A percentile compares a stretch with the other conserved stretches of the same genome.
Evolutionary conservation across 2,113 vertebrate genomes (phyloP).

Genomic region (Ameiurus melas): DNA sequence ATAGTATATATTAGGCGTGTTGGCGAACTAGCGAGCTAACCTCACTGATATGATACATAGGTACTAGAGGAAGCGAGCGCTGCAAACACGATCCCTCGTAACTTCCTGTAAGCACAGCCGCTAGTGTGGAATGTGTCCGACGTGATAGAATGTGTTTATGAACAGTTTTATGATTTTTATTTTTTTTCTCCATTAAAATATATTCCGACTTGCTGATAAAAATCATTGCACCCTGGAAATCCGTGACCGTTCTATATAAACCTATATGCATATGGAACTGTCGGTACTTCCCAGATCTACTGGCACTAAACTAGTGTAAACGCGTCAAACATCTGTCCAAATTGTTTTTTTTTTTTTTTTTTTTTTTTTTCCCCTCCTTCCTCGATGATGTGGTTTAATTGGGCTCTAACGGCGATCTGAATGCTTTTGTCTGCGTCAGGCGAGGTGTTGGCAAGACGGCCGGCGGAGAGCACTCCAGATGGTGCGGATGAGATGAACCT

Average conservation of each 20-base stretch:
- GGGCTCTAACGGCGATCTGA: background rate
- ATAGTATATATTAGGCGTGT: background rate
- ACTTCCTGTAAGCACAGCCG: too few species aligned
- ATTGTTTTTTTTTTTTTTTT: background rate
- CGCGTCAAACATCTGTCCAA: background rate
- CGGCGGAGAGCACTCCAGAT: constrained; percentile 66
- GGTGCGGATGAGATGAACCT: constrained; percentile 76
- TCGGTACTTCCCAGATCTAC: background rate
- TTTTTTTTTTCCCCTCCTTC: too few species aligned
- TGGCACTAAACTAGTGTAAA: background rate
- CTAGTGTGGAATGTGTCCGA: background rate
- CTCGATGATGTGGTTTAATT: background rate
- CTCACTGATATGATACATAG: background rate
- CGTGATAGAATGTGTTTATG: background rate
- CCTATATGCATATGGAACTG: background rate
- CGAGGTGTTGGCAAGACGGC: constrained; percentile 70
- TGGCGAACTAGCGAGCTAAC: background rate
- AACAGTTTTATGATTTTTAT: background rate
- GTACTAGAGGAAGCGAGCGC: background rate
- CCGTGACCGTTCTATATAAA: background rate
- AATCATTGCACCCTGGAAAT: background rate
- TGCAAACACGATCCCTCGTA: too few species aligned
- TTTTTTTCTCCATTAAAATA: background rate
- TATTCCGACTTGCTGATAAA: background rate
- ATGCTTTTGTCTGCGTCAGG: constrained; percentile 61